Evolutionary conservation across 2,888 invertebrate species (phyloP).

Genomic region (Imbricaverruca yamaguchii): DNA sequence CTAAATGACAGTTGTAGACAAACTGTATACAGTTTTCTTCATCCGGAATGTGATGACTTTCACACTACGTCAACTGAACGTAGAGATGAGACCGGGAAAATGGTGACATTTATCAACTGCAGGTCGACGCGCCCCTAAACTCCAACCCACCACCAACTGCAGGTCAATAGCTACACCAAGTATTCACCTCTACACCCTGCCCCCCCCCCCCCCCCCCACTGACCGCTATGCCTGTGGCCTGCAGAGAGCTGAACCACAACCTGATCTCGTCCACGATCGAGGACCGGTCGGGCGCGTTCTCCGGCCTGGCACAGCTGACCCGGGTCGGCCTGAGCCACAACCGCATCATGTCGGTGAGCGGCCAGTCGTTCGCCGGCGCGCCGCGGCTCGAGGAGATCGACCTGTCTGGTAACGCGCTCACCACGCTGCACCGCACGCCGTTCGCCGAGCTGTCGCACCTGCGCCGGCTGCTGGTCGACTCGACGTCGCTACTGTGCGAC

Average conservation of each 20-base stretch:
- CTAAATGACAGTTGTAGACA: too few relatives aligned
- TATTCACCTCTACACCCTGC: too few relatives aligned
- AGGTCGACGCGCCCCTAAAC: too few relatives aligned
- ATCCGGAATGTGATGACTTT: too few relatives aligned
- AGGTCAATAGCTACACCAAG: too few relatives aligned
- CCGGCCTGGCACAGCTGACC: slow-evolving; percentile 39
- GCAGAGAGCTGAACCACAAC: slow-evolving; percentile 67
- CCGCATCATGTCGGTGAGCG: slow-evolving; percentile 39
- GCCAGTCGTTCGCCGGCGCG: slow-evolving; percentile 28
- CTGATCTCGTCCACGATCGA: slow-evolving; percentile 51
- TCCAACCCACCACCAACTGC: too few relatives aligned
- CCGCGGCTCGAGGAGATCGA: slow-evolving; percentile 53
- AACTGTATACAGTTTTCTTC: too few relatives aligned
- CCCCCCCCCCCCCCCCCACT: too few relatives aligned
- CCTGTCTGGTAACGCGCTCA: slow-evolving; percentile 71
- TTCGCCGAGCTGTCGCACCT: slow-evolving; percentile 69
- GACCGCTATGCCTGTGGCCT: too few relatives aligned
- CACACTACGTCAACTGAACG: too few relatives aligned
- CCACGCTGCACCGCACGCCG: slow-evolving; percentile 72
- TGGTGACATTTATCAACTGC: too few relatives aligned
- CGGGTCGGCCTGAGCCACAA: slow-evolving; percentile 42
- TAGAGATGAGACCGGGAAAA: too few relatives aligned
- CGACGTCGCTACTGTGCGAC: slow-evolving; percentile 74
- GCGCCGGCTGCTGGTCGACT: slow-evolving; percentile 55
- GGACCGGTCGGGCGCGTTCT: slow-evolving; percentile 37